Conservation (phyloP, 2,888 invertebrate genomes). For the Vanessa cardui region DNA sequence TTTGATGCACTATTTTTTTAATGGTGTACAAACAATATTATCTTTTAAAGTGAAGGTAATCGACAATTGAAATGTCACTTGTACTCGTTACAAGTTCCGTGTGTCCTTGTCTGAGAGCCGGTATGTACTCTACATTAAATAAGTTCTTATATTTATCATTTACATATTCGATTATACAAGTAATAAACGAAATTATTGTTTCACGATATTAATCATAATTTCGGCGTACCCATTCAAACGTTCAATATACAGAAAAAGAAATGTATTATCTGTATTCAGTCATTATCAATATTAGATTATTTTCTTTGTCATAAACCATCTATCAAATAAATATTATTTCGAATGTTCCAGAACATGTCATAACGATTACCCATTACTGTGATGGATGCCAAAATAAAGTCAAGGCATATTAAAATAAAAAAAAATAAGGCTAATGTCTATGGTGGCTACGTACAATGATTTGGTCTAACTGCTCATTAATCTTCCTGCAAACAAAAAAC, state of each 20-base stretch:
- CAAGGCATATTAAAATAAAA: no score
- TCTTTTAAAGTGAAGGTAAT: constrained; percentile 57
- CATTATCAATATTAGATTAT: no score
- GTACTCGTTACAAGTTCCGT: constrained; percentile 55
- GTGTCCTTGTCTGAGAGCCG: constrained; percentile 53
- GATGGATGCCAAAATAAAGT: no score
- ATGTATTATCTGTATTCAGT: no score
- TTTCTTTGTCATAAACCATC: no score
- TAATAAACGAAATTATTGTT: not conserved
- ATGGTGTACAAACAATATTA: constrained; percentile 37
- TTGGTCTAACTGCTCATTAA: not conserved
- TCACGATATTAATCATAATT: not conserved
- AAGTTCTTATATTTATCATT: constrained; percentile 2
- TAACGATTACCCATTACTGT: no score
- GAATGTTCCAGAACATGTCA: no score
- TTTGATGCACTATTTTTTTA: constrained; percentile 12
- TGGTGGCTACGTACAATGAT: no score
- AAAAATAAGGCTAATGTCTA: no score
- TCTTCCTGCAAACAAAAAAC: not conserved
- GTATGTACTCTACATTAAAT: constrained; percentile 20
- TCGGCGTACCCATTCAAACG: no score
- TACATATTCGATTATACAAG: not conserved
- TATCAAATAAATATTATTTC: no score
- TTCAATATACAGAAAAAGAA: no score
- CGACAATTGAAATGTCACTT: constrained; percentile 61